Evolutionary conservation across 2,888 invertebrate species (phyloP).

Genomic region (Cyrtodaria siliqua): DNA sequence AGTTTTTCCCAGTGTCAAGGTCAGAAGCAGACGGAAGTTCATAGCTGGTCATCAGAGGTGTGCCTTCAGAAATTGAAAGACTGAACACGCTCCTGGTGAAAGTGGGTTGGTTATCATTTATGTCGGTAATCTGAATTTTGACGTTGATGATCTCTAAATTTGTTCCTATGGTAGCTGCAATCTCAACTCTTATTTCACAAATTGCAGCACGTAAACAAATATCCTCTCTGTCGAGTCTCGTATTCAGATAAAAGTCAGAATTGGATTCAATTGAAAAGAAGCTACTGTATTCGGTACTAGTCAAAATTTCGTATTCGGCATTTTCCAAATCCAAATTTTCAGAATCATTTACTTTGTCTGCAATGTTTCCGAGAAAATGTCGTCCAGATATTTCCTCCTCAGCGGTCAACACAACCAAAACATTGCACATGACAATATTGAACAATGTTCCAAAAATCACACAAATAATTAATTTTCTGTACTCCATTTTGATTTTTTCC

Average conservation of each 20-base stretch:
- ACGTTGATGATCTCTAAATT: conserved; percentile 50
- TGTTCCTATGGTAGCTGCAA: conserved; percentile 52
- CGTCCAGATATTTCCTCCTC: conserved; percentile 41
- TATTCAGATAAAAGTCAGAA: conserved; percentile 66
- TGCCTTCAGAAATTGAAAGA: conserved; percentile 61
- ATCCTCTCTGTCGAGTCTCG: conserved; percentile 71
- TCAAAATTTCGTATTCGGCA: conserved; percentile 39
- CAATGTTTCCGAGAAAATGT: conserved; percentile 42
- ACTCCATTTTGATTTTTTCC: no score
- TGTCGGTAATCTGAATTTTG: conserved; percentile 94
- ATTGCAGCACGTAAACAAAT: conserved; percentile 62
- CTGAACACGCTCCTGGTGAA: conserved; percentile 89
- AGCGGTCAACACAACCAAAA: neutral
- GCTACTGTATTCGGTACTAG: conserved; percentile 17
- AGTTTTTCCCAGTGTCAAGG: conserved; percentile 64
- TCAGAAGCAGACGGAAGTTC: conserved; percentile 67
- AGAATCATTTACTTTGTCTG: conserved; percentile 34
- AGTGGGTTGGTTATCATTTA: conserved; percentile 97
- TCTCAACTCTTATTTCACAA: conserved; percentile 69
- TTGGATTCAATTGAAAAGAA: conserved; percentile 66
- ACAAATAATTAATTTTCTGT: no score
- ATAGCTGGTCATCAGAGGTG: conserved; percentile 48
- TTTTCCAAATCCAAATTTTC: conserved; percentile 14
- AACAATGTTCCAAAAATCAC: no score
- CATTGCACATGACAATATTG: no score